phyloP scores from a whole-genome alignment of 2,113 vertebrate species.

The Platycercus adscitus region DNA sequence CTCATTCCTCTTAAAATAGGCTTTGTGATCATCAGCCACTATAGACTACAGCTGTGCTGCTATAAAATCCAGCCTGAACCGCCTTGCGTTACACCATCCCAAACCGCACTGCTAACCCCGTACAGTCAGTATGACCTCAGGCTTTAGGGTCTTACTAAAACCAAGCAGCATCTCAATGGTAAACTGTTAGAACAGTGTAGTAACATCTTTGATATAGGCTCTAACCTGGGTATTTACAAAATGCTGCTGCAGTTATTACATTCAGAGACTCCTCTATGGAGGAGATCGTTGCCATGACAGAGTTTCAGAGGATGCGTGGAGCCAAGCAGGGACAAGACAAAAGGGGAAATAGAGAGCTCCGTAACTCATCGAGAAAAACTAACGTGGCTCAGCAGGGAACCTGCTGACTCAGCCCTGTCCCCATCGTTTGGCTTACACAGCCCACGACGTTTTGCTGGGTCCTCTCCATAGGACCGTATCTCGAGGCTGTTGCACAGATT shows the following conservation, averaged over 20 bases:
- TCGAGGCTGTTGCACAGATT: no score
- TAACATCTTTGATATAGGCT: background rate
- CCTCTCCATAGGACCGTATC: fast-evolving
- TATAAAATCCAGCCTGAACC: background rate
- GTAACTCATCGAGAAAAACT: background rate
- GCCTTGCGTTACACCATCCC: background rate
- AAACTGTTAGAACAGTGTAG: background rate
- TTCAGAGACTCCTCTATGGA: background rate
- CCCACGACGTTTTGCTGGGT: background rate
- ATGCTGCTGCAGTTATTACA: background rate
- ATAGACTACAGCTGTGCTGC: background rate
- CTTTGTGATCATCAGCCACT: background rate
- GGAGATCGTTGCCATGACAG: background rate
- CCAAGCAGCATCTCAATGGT: background rate
- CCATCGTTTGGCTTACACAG: background rate
- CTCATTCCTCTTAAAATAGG: background rate
- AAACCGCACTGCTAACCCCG: background rate
- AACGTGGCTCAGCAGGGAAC: background rate
- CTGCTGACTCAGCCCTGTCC: background rate
- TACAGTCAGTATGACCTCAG: background rate
- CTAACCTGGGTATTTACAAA: background rate
- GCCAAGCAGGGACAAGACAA: background rate
- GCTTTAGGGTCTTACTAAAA: background rate
- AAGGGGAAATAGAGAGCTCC: background rate
- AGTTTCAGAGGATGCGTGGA: background rate